Conservation (phyloP, 2,113 vertebrate genomes). For the Rhagologus leucostigma region DNA sequence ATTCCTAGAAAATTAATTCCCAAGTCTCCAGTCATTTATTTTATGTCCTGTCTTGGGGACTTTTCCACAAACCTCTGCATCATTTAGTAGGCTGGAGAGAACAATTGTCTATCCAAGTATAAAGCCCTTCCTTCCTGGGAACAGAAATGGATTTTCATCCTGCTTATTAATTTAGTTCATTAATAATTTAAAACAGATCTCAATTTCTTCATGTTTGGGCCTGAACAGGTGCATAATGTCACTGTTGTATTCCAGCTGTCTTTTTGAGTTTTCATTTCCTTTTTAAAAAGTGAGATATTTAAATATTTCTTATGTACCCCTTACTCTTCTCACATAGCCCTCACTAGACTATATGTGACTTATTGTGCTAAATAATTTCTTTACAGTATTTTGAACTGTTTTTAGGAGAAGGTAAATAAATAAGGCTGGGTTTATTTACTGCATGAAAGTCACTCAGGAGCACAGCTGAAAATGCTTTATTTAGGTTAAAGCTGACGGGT, state of each 20-base stretch:
- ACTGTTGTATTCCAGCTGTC: neutral
- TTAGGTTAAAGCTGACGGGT: neutral
- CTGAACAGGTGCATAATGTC: neutral
- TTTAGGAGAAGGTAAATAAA: neutral
- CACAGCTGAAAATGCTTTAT: neutral
- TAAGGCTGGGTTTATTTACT: neutral
- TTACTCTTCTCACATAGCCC: neutral
- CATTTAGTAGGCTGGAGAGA: neutral
- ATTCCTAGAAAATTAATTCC: neutral
- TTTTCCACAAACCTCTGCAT: neutral
- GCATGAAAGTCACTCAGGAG: neutral
- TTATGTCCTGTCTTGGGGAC: neutral
- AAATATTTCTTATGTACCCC: neutral
- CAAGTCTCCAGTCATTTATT: neutral
- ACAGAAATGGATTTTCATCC: neutral
- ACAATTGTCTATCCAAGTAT: neutral
- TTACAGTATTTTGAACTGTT: neutral
- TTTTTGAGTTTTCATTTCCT: neutral
- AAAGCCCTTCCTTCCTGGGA: neutral
- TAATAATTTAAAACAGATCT: constrained; percentile 7
- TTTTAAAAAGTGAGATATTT: neutral
- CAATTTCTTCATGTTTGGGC: neutral
- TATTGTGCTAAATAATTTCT: neutral
- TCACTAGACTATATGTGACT: neutral
- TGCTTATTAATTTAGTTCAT: neutral